A percentile compares a stretch with the other conserved stretches of the same genome.
phyloP scores from a whole-genome alignment of 2,113 vertebrate species.

The Peromyscus maniculatus region DNA sequence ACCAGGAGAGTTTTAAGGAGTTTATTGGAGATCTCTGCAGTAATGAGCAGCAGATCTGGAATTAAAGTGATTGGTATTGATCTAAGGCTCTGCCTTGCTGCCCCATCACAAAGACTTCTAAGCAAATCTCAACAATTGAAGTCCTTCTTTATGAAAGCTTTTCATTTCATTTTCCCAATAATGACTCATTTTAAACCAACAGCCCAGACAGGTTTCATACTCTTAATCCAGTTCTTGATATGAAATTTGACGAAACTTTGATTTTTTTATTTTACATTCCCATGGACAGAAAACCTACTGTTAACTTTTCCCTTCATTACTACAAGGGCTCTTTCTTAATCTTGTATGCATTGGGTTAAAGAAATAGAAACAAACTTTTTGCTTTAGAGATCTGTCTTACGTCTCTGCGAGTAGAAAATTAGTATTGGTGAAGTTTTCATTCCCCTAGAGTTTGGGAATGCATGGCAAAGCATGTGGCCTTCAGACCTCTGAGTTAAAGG shows the following conservation, averaged over 20 bases:
- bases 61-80: neutral
- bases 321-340: neutral
- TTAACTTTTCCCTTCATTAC: neutral
- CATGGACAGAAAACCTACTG: neutral
- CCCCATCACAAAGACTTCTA: constrained; percentile 2
- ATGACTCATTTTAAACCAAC: neutral
- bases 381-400: constrained; percentile 42
- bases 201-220: neutral
- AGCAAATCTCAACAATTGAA: neutral
- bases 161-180: constrained; percentile 2
- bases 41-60: neutral
- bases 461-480: neutral
- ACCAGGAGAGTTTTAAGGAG: constrained; percentile 25
- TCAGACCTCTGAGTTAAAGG: neutral
- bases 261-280: neutral
- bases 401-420: neutral
- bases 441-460: neutral
- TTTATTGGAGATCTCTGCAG: neutral
- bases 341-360: accelerated
- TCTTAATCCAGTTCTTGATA: neutral
- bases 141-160: neutral
- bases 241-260: neutral
- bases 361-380: constrained; percentile 29
- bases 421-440: constrained; percentile 30
- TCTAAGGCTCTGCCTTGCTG: neutral